Evolutionary conservation across 2,113 vertebrate species (phyloP).

Genomic region (Diadophis punctatus): DNA sequence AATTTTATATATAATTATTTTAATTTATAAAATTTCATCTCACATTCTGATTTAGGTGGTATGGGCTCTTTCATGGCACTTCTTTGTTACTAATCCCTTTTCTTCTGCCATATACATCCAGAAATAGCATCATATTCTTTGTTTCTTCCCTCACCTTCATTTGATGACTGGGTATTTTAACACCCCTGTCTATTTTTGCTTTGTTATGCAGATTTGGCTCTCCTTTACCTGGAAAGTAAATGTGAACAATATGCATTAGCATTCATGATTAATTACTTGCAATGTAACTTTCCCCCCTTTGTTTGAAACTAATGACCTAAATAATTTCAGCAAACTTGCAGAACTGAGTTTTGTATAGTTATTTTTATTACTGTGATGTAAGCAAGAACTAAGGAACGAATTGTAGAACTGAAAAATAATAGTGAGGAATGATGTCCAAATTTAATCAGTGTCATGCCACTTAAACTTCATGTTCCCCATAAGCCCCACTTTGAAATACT

Average conservation of each 20-base stretch:
- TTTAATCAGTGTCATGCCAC: neutral
- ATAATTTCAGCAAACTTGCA: constrained; percentile 35
- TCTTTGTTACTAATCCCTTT: neutral
- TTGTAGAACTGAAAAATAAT: neutral
- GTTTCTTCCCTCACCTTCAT: neutral
- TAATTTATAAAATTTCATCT: neutral
- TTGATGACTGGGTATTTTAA: constrained; percentile 22
- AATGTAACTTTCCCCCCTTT: constrained; percentile 20
- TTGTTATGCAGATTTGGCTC: constrained; percentile 29
- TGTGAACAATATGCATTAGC: constrained; percentile 40
- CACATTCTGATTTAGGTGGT: neutral
- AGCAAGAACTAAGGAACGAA: neutral
- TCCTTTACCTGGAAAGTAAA: constrained; percentile 46
- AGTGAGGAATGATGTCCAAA: neutral
- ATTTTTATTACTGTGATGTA: neutral
- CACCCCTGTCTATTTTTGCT: constrained; percentile 18
- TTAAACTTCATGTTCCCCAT: neutral
- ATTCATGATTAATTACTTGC: constrained; percentile 59
- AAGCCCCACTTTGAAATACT: neutral
- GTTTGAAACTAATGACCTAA: constrained; percentile 45
- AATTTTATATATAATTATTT: neutral
- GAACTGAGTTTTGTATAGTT: constrained; percentile 31
- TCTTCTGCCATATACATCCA: neutral
- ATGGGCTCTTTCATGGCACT: neutral
- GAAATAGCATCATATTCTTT: neutral